Evolutionary conservation across 2,797 vertebrate genomes (phyloP), one percentile per base, ranked within the genome.

Genomic region (Galagoides demidoff): DNA sequence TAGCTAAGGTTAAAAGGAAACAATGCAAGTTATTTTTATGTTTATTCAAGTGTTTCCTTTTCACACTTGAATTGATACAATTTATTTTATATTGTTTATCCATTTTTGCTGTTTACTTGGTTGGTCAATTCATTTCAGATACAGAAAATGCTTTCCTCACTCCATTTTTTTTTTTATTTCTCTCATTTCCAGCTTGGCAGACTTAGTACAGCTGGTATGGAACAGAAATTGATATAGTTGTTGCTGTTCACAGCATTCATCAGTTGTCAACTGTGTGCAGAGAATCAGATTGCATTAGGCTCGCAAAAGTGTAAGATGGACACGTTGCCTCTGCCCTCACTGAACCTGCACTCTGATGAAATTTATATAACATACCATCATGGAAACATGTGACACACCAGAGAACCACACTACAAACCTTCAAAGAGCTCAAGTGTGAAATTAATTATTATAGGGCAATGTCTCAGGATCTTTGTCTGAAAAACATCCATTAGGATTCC

Each of bases 11-110:
- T 93, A 95, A 93, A 93, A 84, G 31, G 29, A 22, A 95, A 90
- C 9, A 89, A 73, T 43, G 31, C 20, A 83, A 90, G 43, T 74
- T 89, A 76, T 94, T 95, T 95, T 92, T 93, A 92, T 94, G 23
- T 59, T 90, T 89, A 86, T 84, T 79, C 16, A 85, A 89, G 37
- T 61, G 5, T 39, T 85, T 23, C 19, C 43, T 94, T 95, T 95
- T 92, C 45, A 84, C 45, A 85, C 34, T 86, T 92, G 74, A 88
- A 82, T 78, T 87, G 39, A 85, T 61, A 70, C 2, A 71, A 90
- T 74, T 88, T 64, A 88, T 22, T 96, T 92, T 22, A 31, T 57
- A 52, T 74, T 86, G 8, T 79, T 68, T 73, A 87, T 31, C 10
- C 70, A 11, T 82, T 95, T 92, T 87, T 82, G 16, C 23, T 92